Base-by-base conservation (phyloP, 2,888 invertebrate species). In the Xestia rhomboidea region DNA sequence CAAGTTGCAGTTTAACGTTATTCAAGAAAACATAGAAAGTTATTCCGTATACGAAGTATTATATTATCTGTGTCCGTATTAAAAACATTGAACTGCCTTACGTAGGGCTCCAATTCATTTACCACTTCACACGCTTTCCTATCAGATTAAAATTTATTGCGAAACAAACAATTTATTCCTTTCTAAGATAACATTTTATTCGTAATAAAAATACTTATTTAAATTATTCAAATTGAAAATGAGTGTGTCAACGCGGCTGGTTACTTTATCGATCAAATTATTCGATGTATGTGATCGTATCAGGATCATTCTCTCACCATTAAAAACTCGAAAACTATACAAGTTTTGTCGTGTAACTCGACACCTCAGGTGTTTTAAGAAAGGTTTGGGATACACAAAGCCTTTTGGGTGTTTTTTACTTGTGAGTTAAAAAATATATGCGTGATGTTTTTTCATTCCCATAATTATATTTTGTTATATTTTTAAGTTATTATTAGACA, bases 341-440 rank as follows among this genome's bases (percentile, higher is more conserved):
- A 92, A 91, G 92, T 91, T 93, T 90, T 92, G 92, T 94, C 93
- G 90, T 93, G 95, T 95, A 94, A 96, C 91, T 92, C 92, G 94
- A 96, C 94, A 95, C 95, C 90, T 91, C 79, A 73, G 80, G 80
- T 87, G 87, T 81, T 79, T 68, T 73, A 81, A 73, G 15, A 84
- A 83, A 90, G 75, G 92, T 62, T 75, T 67, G 79, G 49, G 86
- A 79, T 73, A 85, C 88, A 94, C 74, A 72, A 81, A 63, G 90
- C 0, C 30, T 8, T n/a, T 2, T 2, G 0, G 11, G n/a, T n/a
- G n/a, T n/a, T n/a, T n/a, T n/a, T n/a, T n/a, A n/a, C 13, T 54
- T n/a, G 15, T 13, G 13, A 57, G 54, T 24, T 0, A 24, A 51
- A 51, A 51, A 51, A 24, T 2, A n/a, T 24, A 24, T 24, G 24